Conservation (phyloP, 2,113 vertebrate species). For the Chlorodrepanis virens region DNA sequence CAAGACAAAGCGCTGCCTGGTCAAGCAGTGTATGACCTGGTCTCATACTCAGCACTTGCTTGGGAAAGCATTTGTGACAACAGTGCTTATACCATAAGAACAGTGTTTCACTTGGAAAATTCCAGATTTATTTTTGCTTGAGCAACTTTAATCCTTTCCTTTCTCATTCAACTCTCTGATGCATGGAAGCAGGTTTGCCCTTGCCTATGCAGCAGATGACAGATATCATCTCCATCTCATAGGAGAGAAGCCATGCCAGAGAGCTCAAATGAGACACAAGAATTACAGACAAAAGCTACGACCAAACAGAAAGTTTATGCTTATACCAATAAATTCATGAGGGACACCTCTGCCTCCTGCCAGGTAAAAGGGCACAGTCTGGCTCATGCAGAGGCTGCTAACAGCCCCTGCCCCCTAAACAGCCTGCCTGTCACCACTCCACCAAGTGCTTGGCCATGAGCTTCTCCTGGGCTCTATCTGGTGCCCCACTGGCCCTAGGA, state of each 20-base stretch:
- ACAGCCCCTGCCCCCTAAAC: not conserved
- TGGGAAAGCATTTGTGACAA: not conserved
- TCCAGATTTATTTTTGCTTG: not conserved
- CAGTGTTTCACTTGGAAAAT: not conserved
- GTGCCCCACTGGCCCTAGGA: not conserved
- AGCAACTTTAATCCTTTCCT: not conserved
- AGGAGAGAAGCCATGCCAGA: not conserved
- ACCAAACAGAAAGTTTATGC: not conserved
- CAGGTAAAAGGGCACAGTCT: not conserved
- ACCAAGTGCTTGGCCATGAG: fast-evolving
- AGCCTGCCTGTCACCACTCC: not conserved
- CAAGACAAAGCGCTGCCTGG: not conserved
- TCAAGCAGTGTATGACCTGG: not conserved
- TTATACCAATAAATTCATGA: not conserved
- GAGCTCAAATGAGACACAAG: not conserved
- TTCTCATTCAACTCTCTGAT: not conserved
- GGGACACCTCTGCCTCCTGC: not conserved
- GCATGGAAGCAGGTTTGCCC: not conserved
- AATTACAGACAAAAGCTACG: not conserved
- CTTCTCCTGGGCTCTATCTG: not conserved
- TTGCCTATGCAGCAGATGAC: not conserved
- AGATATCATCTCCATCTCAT: not conserved
- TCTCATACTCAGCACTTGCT: not conserved
- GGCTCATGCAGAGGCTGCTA: not conserved
- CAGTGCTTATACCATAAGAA: not conserved